Conservation (phyloP, 1,140 invertebrate species). For the Drosophila subobscura region DNA sequence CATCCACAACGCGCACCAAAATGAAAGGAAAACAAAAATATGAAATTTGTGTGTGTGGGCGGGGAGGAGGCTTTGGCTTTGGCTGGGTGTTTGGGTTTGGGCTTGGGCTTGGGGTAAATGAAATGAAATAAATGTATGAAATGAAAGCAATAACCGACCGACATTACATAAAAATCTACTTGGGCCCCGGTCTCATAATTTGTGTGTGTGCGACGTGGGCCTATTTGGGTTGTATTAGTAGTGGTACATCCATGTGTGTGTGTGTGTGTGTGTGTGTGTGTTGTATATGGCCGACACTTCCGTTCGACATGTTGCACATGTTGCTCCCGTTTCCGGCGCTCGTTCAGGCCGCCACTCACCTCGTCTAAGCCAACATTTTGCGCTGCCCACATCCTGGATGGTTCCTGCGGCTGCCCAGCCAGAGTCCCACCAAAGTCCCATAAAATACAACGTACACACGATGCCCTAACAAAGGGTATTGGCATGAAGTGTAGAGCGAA, state of each 20-base stretch:
- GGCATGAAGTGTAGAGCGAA: no score
- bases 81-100: constrained; percentile 27
- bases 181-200: constrained; percentile 68
- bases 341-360: constrained; percentile 23
- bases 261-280: constrained; percentile 46
- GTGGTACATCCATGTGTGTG: constrained; percentile 27
- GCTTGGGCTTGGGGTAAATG: constrained; percentile 58
- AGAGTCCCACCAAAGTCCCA: constrained; percentile 18
- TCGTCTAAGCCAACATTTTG: constrained; percentile 5
- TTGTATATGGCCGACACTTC: constrained; percentile 79
- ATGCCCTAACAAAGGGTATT: neutral
- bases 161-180: constrained; percentile 82
- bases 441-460: constrained; percentile 75
- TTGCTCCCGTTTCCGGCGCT: constrained; percentile 75
- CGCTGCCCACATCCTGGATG: neutral
- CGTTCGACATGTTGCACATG: constrained; percentile 81
- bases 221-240: constrained; percentile 55
- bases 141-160: constrained; percentile 80
- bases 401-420: constrained; percentile 26
- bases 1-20: neutral
- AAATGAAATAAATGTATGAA: constrained; percentile 81
- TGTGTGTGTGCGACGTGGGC: constrained; percentile 65
- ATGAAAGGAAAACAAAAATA: constrained; percentile 19
- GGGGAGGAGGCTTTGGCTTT: constrained; percentile 14
- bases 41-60: constrained; percentile 25